A percentile compares a stretch with the other conserved stretches of the same genome.
phyloP scores from a whole-genome alignment of 1,140 invertebrate genomes.

The Cyclina sinensis region DNA sequence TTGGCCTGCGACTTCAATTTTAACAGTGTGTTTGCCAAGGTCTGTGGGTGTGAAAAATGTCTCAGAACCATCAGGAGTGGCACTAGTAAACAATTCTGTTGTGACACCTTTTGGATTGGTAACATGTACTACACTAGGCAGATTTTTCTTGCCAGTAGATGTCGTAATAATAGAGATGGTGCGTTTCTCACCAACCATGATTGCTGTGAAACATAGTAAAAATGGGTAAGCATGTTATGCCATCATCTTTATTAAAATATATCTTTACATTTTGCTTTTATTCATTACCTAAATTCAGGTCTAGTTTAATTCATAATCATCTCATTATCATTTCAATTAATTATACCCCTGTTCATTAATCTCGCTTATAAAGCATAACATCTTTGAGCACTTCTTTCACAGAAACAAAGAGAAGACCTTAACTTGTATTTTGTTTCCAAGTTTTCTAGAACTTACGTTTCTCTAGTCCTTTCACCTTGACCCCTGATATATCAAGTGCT shows the following conservation, averaged over 20 bases:
- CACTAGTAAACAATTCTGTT: slow-evolving; percentile 89
- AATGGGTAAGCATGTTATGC: no score
- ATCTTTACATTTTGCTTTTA: no score
- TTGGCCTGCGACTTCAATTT: slow-evolving; percentile 98
- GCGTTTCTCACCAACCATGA: slow-evolving; percentile 88
- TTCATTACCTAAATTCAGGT: no score
- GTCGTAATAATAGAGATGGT: slow-evolving; percentile 94
- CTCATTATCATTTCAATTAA: no score
- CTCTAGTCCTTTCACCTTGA: slow-evolving; percentile 90
- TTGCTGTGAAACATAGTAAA: slow-evolving; percentile 70
- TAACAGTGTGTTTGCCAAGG: slow-evolving; percentile 93
- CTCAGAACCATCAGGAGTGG: slow-evolving; percentile 92
- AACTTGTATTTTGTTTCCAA: no score
- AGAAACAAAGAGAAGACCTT: no score
- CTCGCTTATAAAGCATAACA: no score
- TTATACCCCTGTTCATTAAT: no score
- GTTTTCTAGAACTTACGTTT: slow-evolving; percentile 56
- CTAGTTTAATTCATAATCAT: no score
- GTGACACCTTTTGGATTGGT: slow-evolving; percentile 83
- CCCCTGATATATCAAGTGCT: slow-evolving; percentile 72
- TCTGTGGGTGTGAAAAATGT: slow-evolving; percentile 94
- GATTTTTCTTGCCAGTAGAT: slow-evolving; percentile 89
- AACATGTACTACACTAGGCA: slow-evolving; percentile 89
- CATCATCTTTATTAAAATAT: no score
- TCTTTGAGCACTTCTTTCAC: no score